Evolutionary conservation across 1,140 invertebrate genomes (phyloP).

Genomic region (Akabosia matsudoensis): DNA sequence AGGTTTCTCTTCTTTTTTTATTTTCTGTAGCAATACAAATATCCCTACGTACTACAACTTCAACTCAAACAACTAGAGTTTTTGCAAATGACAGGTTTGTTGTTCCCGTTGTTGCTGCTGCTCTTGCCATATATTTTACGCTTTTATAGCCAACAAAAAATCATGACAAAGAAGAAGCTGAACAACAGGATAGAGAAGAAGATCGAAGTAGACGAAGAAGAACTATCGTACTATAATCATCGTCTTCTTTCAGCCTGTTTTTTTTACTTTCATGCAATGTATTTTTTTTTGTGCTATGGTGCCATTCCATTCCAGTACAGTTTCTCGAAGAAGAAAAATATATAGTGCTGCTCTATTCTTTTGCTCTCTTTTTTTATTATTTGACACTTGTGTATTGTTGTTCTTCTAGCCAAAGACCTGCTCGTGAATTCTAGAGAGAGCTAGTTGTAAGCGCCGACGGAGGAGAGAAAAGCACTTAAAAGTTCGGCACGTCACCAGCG

Average conservation of each 20-base stretch:
- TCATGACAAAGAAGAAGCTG: not conserved
- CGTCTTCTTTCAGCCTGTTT: not conserved
- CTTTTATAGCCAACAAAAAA: not conserved
- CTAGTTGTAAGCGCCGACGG: not conserved
- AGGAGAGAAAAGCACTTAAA: not conserved
- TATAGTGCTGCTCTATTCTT: too few relatives aligned
- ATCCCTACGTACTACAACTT: not conserved
- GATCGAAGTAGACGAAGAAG: constrained; percentile 10
- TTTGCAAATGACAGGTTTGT: constrained; percentile 10
- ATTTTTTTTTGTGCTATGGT: not conserved
- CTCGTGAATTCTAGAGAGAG: not conserved
- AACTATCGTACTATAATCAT: not conserved
- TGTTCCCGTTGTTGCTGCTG: not conserved
- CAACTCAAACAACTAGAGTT: not conserved
- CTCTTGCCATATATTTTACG: not conserved
- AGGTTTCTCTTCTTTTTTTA: not conserved
- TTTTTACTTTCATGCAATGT: not conserved
- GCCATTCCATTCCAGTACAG: not conserved
- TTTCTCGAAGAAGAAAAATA: too few relatives aligned
- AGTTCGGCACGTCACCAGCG: not conserved
- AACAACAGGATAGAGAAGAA: not conserved
- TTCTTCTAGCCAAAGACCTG: not conserved
- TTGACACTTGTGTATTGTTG: not conserved
- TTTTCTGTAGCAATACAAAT: not conserved
- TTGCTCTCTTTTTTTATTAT: not conserved